A percentile compares a stretch with the other conserved stretches of the same genome.
Evolutionary conservation across 2,888 invertebrate genomes (phyloP).

Genomic region (Hymenopus coronatus): DNA sequence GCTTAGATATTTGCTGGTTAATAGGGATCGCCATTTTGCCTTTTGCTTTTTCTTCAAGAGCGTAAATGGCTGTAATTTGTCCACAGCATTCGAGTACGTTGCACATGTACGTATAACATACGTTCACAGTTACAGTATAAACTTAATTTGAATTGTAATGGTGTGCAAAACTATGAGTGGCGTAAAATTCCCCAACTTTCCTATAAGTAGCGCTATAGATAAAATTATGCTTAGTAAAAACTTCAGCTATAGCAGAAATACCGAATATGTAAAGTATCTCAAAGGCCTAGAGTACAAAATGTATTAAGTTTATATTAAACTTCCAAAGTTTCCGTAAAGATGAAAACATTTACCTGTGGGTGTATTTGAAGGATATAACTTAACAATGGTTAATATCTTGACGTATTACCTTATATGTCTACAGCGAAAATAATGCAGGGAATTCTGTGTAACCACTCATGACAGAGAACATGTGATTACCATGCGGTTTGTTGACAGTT

Average conservation of each 20-base stretch:
- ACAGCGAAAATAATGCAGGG: too few species aligned
- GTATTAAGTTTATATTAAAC: not conserved
- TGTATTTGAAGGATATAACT: not conserved
- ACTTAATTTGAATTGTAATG: not conserved
- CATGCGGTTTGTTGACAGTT: not conserved
- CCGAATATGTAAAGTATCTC: not conserved
- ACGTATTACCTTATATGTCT: too few species aligned
- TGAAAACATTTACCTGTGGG: not conserved
- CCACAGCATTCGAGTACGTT: not conserved
- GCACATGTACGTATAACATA: slow-evolving; percentile 21
- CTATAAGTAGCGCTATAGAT: not conserved
- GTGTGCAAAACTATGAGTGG: not conserved
- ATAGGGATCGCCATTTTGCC: slow-evolving; percentile 31
- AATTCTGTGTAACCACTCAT: not conserved
- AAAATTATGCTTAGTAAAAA: not conserved
- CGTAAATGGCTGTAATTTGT: slow-evolving; percentile 22
- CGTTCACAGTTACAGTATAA: not conserved
- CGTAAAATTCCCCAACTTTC: not conserved
- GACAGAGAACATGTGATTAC: not conserved
- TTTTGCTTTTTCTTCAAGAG: slow-evolving; percentile 30
- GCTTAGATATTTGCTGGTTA: slow-evolving; percentile 30
- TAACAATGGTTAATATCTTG: not conserved
- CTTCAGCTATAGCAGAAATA: not conserved
- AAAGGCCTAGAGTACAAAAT: not conserved
- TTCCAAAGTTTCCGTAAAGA: not conserved